These are phyloP conservation scores for Acanthosepion lycidas DNA, from an alignment of 2,888 invertebrate genomes.

Conservation along the genomic window DNA sequence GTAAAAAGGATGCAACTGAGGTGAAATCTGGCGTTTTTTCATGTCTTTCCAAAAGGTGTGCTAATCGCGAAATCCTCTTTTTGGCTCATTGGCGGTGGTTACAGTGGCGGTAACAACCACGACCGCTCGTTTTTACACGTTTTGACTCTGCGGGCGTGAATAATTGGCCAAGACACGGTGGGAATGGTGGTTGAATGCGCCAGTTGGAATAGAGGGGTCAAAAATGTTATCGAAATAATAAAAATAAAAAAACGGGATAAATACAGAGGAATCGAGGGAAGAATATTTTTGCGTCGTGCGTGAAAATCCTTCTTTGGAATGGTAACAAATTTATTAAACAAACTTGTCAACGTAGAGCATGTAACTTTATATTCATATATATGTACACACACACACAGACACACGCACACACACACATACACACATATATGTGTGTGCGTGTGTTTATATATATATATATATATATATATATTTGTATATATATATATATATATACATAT, in stretches of 20 bases:
- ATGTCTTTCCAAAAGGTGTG: background rate
- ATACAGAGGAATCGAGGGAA: background rate
- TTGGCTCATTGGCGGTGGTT: background rate
- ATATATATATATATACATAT: background rate
- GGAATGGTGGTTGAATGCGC: background rate
- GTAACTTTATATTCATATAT: too few relatives aligned
- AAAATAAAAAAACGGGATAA: background rate
- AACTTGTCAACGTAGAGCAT: background rate
- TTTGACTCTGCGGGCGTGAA: constrained; percentile 33
- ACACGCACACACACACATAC: background rate
- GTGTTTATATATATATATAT: background rate
- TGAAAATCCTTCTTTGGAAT: background rate
- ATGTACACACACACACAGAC: too few relatives aligned
- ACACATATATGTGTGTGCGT: too few relatives aligned
- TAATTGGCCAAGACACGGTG: background rate
- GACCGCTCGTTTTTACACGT: background rate
- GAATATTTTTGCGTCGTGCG: background rate
- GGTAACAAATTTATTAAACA: background rate
- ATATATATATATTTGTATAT: background rate
- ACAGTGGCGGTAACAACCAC: too few relatives aligned
- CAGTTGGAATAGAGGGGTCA: background rate
- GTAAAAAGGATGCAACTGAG: constrained; percentile 11
- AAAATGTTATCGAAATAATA: background rate
- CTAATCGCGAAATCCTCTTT: background rate
- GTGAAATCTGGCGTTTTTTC: background rate